These are phyloP conservation scores for Drosophila kanekoi DNA, from an alignment of 2,888 invertebrate species.

Conservation along the genomic window DNA sequence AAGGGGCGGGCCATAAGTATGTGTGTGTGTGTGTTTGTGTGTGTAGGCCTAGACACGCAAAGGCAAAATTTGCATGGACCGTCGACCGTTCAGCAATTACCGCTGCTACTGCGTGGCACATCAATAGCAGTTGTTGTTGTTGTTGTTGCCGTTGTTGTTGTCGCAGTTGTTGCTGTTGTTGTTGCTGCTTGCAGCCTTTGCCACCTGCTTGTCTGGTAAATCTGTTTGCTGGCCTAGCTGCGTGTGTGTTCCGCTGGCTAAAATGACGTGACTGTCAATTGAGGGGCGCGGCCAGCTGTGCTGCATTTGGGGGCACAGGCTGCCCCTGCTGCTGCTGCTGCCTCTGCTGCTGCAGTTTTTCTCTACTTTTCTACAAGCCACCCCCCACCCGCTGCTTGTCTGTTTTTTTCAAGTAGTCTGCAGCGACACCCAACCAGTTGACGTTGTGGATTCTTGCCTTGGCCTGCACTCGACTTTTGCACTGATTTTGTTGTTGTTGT, in stretches of 20 bases:
- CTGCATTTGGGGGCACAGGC: background rate
- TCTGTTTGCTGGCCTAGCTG: constrained; percentile 54
- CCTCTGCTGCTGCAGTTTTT: constrained; percentile 21
- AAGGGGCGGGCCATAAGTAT: constrained; percentile 10
- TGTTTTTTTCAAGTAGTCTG: constrained; percentile 69
- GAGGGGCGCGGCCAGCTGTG: constrained; percentile 20
- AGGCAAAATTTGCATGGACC: constrained; percentile 63
- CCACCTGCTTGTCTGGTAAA: constrained; percentile 77
- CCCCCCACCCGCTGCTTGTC: background rate
- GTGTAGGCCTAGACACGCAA: constrained; percentile 65
- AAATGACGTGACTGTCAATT: constrained; percentile 74
- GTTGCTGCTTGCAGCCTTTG: constrained; percentile 60
- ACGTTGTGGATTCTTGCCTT: constrained; percentile 22
- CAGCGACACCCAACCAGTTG: constrained; percentile 66
- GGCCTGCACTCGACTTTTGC: constrained; percentile 58
- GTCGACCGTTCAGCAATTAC: constrained; percentile 65
- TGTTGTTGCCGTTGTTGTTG: constrained; percentile 27
- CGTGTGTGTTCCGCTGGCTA: constrained; percentile 77
- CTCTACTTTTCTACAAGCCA: background rate
- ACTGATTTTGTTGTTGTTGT: constrained; percentile 59
- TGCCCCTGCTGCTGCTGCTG: background rate
- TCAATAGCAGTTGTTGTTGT: constrained; percentile 53
- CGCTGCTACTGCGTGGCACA: constrained; percentile 61
- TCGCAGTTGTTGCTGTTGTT: constrained; percentile 18
- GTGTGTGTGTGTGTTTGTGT: constrained; percentile 5